phyloP scores from a whole-genome alignment of 2,888 invertebrate genomes.

The Acrocyrtus sp. region DNA sequence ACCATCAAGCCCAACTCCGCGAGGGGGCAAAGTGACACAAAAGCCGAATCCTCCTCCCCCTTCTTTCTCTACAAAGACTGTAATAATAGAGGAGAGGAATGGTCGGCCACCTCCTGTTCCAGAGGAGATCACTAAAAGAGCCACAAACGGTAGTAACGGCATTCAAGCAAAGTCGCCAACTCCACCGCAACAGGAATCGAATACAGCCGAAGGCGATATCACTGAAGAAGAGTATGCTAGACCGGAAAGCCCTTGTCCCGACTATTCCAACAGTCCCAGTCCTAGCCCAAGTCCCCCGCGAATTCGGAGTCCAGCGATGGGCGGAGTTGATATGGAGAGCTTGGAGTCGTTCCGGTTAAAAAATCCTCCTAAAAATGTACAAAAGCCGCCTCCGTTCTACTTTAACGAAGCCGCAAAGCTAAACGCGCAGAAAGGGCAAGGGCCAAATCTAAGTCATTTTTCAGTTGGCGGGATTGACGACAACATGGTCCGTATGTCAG shows the following conservation, averaged over 20 bases:
- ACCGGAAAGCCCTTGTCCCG: slow-evolving; percentile 71
- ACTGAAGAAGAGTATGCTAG: no score
- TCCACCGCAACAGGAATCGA: not conserved
- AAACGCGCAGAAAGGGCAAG: slow-evolving; percentile 17
- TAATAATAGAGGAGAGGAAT: slow-evolving; percentile 55
- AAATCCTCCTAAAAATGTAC: slow-evolving; percentile 72
- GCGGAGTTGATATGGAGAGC: slow-evolving; percentile 78
- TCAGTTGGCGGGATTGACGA: slow-evolving; percentile 26
- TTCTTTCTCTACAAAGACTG: slow-evolving; percentile 42
- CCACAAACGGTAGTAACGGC: not conserved
- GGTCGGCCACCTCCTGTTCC: slow-evolving; percentile 23
- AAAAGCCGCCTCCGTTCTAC: slow-evolving; percentile 77
- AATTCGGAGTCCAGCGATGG: slow-evolving; percentile 27
- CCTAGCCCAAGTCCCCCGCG: slow-evolving; percentile 54
- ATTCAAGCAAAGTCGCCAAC: slow-evolving; percentile 14
- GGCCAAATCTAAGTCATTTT: not conserved
- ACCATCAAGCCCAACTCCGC: slow-evolving; percentile 28
- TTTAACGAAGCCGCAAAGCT: slow-evolving; percentile 66
- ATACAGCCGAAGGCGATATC: not conserved
- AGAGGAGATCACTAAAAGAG: not conserved
- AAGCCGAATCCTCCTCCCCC: slow-evolving; percentile 25
- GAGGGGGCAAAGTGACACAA: not conserved
- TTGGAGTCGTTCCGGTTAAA: slow-evolving; percentile 79
- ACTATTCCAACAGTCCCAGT: slow-evolving; percentile 68
- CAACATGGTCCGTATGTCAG: slow-evolving; percentile 49